Percentiles rank a stretch among this genome's conserved stretches.
These are phyloP conservation scores for Anarrhichthys ocellatus DNA, from an alignment of 2,113 vertebrate genomes.

Conservation along the genomic window DNA sequence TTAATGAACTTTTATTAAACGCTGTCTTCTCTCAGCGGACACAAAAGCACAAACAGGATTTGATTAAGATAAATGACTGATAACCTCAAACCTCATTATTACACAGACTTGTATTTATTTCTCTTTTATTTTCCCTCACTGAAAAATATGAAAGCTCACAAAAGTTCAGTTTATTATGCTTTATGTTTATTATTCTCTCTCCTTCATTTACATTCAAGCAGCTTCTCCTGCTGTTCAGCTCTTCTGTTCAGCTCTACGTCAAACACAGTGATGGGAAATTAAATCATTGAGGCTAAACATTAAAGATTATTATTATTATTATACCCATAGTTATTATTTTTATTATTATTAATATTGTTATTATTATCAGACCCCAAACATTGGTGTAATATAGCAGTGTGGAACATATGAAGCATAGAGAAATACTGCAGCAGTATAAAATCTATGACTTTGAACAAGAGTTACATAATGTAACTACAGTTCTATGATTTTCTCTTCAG, in stretches of 20 bases:
- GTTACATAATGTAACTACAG: too few relatives aligned
- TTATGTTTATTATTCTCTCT: not conserved
- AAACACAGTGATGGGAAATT: too few relatives aligned
- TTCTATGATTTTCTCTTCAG: too few relatives aligned
- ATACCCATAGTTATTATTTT: too few relatives aligned
- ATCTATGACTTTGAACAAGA: too few relatives aligned
- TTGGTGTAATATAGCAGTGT: not conserved
- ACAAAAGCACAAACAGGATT: constrained; percentile 69
- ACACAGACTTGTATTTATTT: constrained; percentile 36
- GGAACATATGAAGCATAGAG: not conserved
- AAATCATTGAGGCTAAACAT: too few relatives aligned
- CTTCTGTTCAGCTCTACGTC: not conserved
- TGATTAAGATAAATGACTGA: constrained; percentile 64
- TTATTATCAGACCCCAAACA: too few relatives aligned
- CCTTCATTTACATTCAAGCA: not conserved
- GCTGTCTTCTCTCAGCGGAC: constrained; percentile 34
- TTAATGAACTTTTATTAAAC: constrained; percentile 45
- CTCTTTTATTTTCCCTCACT: not conserved
- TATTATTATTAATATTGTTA: not conserved
- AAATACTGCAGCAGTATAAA: too few relatives aligned
- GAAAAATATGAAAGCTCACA: not conserved
- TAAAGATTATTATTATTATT: too few relatives aligned
- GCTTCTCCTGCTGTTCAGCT: not conserved
- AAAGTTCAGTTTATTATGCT: not conserved
- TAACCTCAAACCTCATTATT: constrained; percentile 63